A percentile compares a stretch with the other conserved stretches of the same genome.
These are phyloP conservation scores for Callosobruchus maculatus DNA, from an alignment of 2,888 invertebrate genomes.

Conservation along the genomic window DNA sequence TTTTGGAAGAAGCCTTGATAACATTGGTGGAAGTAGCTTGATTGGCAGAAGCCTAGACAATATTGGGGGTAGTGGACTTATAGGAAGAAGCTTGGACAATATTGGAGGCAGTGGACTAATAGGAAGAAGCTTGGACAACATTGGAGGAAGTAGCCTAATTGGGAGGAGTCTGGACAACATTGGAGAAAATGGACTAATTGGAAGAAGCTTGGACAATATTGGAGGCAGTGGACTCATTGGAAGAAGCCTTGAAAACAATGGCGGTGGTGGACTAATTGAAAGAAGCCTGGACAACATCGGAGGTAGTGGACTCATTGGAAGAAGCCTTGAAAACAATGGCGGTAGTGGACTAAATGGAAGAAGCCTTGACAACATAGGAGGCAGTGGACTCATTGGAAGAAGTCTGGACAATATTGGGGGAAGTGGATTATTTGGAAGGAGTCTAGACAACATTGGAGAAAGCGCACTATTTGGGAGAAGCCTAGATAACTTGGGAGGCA, in stretches of 20 bases:
- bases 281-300: slow-evolving; percentile 5
- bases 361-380: slow-evolving; percentile 8
- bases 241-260: slow-evolving; percentile 8
- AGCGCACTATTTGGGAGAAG: slow-evolving; percentile 4
- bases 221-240: slow-evolving; percentile 6
- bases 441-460: slow-evolving; percentile 9
- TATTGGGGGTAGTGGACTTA: slow-evolving; percentile 5
- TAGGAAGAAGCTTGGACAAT: slow-evolving; percentile 2
- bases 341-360: slow-evolving; percentile 4
- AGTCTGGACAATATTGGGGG: slow-evolving; percentile 2
- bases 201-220: slow-evolving; percentile 3
- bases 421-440: slow-evolving; percentile 4
- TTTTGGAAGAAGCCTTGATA: slow-evolving; percentile 4
- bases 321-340: slow-evolving; percentile 7
- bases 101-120: neutral
- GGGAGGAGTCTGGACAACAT: slow-evolving; percentile 5
- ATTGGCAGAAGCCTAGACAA: slow-evolving; percentile 6
- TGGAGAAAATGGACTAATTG: slow-evolving; percentile 3
- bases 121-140: slow-evolving; percentile 6
- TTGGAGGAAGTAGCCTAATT: neutral
- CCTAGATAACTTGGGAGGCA: slow-evolving; percentile 7
- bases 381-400: slow-evolving; percentile 1
- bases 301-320: slow-evolving; percentile 4
- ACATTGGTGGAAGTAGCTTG: slow-evolving; percentile 6
- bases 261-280: slow-evolving; percentile 1